Base-by-base conservation (phyloP, 2,113 vertebrate species). In the Hassar affinis region DNA sequence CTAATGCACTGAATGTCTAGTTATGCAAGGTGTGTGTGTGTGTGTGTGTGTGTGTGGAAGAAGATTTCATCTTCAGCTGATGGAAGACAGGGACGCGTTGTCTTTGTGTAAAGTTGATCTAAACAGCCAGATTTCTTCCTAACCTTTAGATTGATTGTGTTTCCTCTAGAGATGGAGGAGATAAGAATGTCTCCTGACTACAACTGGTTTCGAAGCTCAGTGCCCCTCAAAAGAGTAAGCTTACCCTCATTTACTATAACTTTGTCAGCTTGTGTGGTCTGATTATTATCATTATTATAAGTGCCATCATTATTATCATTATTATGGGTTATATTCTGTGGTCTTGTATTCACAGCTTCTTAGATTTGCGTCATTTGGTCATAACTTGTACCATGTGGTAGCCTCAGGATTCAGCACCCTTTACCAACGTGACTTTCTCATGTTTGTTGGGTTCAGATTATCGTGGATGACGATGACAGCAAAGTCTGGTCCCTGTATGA, bases 401-500 rank as follows among this genome's bases (percentile, higher is more conserved):
- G 27, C 11, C 83, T 79, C 62, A 52, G 72, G 83, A 84, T 72
- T 62, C 71, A 18, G 3, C 54, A 30, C 49, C 17, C 2, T 72
- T 59, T 14, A 47, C 25, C 14, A 57, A 20, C 80, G 51, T 81
- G 47, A 87, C 57, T 52, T 22, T 27, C 17, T 54, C 14, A 3
- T 84, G 14, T 49, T 66, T 47, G 78, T 35, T 84, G 88, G 15
- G 64, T 78, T 89, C 89, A 99, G 98, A 98, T 99, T 64, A 99
- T 99, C 15, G 98, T 99, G 17, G 98, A 99, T 0, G 98, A 99
- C 45, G 98, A 99, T 0, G 98, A 99, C 94, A 99, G 97, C 81
- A 99, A 99, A 90, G 96, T 99, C 66, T 99, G 98, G 98, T 97
- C 98, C 0, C 92, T 99, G 78, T 99, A 99, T 12, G 98, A 99